Conservation (phyloP, 2,113 vertebrate genomes). For the Edolisoma coerulescens region DNA sequence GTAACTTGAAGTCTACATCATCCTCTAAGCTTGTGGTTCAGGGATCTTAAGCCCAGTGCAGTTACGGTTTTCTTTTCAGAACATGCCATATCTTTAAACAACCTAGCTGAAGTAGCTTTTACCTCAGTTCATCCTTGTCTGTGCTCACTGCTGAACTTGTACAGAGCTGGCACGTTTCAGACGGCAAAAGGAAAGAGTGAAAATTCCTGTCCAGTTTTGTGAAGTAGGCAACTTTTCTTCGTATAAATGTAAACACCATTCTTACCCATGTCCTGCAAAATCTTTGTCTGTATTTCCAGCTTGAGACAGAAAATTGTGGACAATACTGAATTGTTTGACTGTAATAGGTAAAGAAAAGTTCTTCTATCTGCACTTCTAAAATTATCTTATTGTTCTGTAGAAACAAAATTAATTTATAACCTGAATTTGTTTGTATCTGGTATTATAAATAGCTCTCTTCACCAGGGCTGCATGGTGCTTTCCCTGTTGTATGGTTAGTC, state of each 20-base stretch:
- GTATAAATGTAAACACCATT: not conserved
- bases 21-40: not conserved
- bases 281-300: not conserved
- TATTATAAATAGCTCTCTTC: not conserved
- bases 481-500: not conserved
- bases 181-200: not conserved
- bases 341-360: not conserved
- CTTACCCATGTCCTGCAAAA: not conserved
- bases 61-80: not conserved
- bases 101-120: not conserved
- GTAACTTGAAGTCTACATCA: fast-evolving
- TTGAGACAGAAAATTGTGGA: not conserved
- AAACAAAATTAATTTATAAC: not conserved
- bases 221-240: not conserved
- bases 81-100: not conserved
- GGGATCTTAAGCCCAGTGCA: not conserved
- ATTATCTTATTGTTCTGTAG: not conserved
- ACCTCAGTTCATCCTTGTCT: not conserved
- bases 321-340: not conserved
- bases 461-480: not conserved
- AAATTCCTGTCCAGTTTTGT: not conserved
- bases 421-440: not conserved
- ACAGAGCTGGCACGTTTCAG: not conserved
- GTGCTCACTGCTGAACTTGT: not conserved
- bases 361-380: not conserved